Evolutionary conservation across 2,888 invertebrate species (phyloP).

Genomic region (Ornithoptera priamus): DNA sequence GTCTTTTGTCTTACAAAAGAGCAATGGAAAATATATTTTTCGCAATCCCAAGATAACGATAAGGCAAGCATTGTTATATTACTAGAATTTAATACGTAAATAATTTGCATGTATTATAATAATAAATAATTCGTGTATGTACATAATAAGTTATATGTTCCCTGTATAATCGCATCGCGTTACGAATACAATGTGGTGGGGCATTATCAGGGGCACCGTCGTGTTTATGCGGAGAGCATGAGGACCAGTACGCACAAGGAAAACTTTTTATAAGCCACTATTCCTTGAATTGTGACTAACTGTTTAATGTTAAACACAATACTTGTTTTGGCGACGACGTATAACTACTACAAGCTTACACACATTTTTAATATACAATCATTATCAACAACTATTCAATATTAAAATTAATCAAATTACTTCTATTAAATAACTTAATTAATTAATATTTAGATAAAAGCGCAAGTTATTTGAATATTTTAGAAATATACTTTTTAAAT

Average conservation of each 20-base stretch:
- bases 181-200: conserved; percentile 7
- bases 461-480: neutral
- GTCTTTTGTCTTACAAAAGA: neutral
- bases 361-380: too few species aligned
- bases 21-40: neutral
- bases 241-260: conserved; percentile 15
- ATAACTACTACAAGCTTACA: too few species aligned
- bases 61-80: neutral
- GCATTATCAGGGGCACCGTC: conserved; percentile 1
- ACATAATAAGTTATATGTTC: neutral
- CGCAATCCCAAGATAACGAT: neutral
- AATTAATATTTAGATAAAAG: too few species aligned
- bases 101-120: neutral
- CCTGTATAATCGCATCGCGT: neutral
- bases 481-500: neutral
- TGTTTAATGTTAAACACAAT: neutral
- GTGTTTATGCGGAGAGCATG: neutral
- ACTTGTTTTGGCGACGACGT: neutral
- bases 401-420: too few species aligned
- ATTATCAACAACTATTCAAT: neutral
- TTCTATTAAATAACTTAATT: too few species aligned
- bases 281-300: conserved; percentile 20
- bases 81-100: neutral
- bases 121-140: neutral
- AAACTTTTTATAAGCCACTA: conserved; percentile 18